Conservation (phyloP, 2,113 vertebrate species). For the Oryzias woworae region DNA sequence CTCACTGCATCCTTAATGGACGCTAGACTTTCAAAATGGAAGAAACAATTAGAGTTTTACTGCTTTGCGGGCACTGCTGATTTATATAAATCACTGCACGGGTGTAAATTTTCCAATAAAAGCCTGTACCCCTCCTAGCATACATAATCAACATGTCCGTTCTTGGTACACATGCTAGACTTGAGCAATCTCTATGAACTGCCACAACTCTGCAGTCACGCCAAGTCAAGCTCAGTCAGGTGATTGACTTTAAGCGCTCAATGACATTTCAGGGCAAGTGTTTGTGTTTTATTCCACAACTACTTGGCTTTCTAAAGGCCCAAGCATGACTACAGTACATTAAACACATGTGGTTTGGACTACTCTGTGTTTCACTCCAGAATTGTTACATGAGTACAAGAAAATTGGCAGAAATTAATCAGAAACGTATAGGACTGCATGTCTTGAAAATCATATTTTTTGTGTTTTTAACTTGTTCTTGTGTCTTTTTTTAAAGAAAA, state of each 20-base stretch:
- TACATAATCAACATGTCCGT: conserved; percentile 77
- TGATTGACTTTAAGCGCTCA: conserved; percentile 43
- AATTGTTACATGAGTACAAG: too few species aligned
- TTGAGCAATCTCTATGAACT: conserved; percentile 62
- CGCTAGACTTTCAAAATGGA: conserved; percentile 81
- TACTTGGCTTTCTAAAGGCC: conserved; percentile 33
- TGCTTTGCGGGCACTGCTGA: conserved; percentile 79
- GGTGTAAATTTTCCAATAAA: conserved; percentile 82
- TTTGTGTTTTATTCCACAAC: conserved; percentile 32
- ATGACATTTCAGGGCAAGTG: conserved; percentile 47
- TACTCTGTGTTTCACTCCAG: too few species aligned
- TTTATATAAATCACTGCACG: conserved; percentile 82
- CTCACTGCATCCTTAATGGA: conserved; percentile 80
- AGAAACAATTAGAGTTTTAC: conserved; percentile 84
- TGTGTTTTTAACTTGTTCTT: too few species aligned
- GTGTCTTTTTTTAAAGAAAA: too few species aligned
- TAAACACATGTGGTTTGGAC: too few species aligned
- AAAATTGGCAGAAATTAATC: too few species aligned
- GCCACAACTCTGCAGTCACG: conserved; percentile 56
- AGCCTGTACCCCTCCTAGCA: conserved; percentile 72
- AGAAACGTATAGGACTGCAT: too few species aligned
- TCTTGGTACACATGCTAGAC: conserved; percentile 49
- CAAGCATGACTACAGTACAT: not conserved
- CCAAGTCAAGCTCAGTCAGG: conserved; percentile 47
- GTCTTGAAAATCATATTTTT: too few species aligned